Percentiles rank a stretch among this genome's conserved stretches.
These are phyloP conservation scores for Emydocephalus ijimae DNA, from an alignment of 2,113 vertebrate species.

Conservation along the genomic window DNA sequence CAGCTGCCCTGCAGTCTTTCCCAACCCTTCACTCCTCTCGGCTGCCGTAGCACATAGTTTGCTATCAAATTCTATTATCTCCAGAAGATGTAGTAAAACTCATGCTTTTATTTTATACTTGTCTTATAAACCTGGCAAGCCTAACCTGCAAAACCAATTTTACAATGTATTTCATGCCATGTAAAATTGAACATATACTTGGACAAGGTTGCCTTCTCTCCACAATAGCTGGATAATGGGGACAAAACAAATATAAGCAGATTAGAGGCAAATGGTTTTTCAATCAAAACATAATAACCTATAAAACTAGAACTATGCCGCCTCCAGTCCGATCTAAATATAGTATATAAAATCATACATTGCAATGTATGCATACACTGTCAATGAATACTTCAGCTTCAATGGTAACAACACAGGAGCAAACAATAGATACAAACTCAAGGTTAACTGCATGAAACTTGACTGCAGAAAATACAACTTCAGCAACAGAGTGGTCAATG, in stretches of 20 bases:
- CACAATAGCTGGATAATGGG: constrained; percentile 32
- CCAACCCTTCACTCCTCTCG: not conserved
- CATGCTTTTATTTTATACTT: constrained; percentile 36
- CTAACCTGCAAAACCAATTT: constrained; percentile 20
- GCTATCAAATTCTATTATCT: not conserved
- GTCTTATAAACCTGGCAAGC: constrained; percentile 30
- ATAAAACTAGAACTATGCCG: no score
- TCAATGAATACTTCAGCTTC: no score
- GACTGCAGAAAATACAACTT: no score
- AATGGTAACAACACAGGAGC: no score
- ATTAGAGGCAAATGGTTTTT: constrained; percentile 5
- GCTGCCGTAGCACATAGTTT: not conserved
- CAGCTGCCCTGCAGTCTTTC: not conserved
- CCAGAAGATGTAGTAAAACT: constrained; percentile 18
- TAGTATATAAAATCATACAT: no score
- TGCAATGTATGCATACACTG: no score
- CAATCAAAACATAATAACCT: not conserved
- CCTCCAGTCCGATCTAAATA: no score
- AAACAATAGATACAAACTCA: no score
- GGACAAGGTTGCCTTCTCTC: constrained; percentile 39
- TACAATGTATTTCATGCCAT: not conserved
- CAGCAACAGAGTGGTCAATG: no score
- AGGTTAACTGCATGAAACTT: no score
- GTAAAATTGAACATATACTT: constrained; percentile 51
- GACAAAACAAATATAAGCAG: constrained; percentile 34